Percentiles rank a stretch among this genome's conserved stretches.
Conservation (phyloP, 1,140 invertebrate genomes). For the Parapsyche elsis region DNA sequence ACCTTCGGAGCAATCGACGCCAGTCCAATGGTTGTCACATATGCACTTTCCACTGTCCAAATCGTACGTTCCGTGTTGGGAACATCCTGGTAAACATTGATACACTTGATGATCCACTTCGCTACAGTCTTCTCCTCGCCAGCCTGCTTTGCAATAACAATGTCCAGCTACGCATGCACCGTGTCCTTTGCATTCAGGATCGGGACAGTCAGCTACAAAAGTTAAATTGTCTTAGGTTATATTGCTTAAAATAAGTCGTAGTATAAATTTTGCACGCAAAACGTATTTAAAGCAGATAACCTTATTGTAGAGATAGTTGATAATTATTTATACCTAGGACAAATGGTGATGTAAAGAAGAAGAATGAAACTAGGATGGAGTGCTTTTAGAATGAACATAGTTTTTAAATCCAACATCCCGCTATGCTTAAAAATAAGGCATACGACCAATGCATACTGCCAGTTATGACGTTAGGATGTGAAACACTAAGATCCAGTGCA, state of each 20-base stretch:
- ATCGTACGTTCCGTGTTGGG: conserved; percentile 90
- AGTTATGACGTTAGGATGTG: too few species aligned
- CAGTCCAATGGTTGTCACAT: conserved; percentile 90
- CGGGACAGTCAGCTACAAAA: conserved; percentile 80
- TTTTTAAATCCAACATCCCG: too few species aligned
- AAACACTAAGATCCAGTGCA: too few species aligned
- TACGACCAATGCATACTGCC: too few species aligned
- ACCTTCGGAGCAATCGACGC: conserved; percentile 91
- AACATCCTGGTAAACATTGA: conserved; percentile 89
- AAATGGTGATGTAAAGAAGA: too few species aligned
- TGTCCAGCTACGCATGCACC: conserved; percentile 93
- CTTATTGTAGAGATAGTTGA: too few species aligned
- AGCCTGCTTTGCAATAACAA: conserved; percentile 95
- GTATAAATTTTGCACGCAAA: too few species aligned
- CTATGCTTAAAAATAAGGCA: too few species aligned
- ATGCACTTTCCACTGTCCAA: conserved; percentile 86
- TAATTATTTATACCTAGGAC: too few species aligned
- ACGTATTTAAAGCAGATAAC: too few species aligned
- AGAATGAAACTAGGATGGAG: too few species aligned
- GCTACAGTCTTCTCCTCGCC: conserved; percentile 91
- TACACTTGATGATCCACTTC: conserved; percentile 89
- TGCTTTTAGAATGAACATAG: too few species aligned
- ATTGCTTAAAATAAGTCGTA: background rate
- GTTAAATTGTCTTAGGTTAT: background rate
- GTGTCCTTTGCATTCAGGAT: conserved; percentile 89